A percentile compares a stretch with the other conserved stretches of the same genome.
These are phyloP conservation scores for Sepiola atlantica DNA, from an alignment of 2,888 invertebrate genomes.

Conservation along the genomic window DNA sequence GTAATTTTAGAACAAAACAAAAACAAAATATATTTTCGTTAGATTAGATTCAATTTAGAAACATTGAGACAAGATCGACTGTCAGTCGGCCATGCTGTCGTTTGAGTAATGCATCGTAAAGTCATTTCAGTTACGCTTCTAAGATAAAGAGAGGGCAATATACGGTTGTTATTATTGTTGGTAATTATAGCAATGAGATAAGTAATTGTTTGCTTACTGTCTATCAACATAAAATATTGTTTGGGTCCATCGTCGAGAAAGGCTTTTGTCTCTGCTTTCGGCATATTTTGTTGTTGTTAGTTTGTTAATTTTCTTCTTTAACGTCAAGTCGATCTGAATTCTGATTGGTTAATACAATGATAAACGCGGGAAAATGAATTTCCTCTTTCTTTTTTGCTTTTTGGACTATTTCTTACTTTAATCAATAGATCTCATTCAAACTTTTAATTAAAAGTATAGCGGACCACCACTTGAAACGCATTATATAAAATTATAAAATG, in stretches of 20 bases:
- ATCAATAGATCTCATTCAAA: too few species aligned
- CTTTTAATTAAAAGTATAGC: too few species aligned
- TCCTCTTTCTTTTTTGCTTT: background rate
- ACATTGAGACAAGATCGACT: background rate
- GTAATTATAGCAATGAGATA: background rate
- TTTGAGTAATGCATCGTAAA: too few species aligned
- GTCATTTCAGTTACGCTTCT: too few species aligned
- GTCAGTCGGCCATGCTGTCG: too few species aligned
- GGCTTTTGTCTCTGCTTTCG: slow-evolving; percentile 1
- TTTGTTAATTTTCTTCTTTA: background rate
- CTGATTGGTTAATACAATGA: background rate
- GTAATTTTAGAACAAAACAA: background rate
- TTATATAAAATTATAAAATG: too few species aligned
- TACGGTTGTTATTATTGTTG: slow-evolving; percentile 23
- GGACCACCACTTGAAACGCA: too few species aligned
- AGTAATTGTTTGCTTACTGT: background rate
- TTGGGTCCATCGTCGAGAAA: slow-evolving; percentile 42
- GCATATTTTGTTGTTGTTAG: background rate
- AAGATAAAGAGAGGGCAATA: too few species aligned
- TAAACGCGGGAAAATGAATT: background rate
- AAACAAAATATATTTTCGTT: background rate
- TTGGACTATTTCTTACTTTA: too few species aligned
- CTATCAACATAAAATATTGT: slow-evolving; percentile 43
- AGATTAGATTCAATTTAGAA: background rate
- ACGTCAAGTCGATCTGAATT: background rate